Evolutionary conservation across 2,888 invertebrate genomes (phyloP), one percentile per base, ranked within the genome.

Genomic region (Celastrina argiolus): DNA sequence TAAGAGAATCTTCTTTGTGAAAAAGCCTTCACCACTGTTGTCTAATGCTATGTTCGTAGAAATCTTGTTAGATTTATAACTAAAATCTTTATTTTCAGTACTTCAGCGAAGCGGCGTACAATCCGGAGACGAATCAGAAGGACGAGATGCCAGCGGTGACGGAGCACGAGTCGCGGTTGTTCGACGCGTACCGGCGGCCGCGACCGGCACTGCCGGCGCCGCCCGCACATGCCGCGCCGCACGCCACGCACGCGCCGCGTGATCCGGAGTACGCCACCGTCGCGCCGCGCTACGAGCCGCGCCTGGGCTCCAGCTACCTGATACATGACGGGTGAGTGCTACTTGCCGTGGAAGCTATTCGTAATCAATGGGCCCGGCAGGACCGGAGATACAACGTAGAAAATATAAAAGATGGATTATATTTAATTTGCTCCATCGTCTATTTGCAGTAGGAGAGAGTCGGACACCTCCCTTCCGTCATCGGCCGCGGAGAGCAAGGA

Each of bases 81-180:
- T 22, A 18, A 45, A n/a, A 4, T 12, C 12, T 12, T 8, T 63
- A 6, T 31, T 51, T 86, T 16, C 88, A 97, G 97, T 97, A 96
- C 88, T 97, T 97, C 86, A 95, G 97, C 74, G 96, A 96, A 82
- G 96, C 97, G 71, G 97, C 97, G 26, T 96, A 97, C 84, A 96
- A 97, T 81, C 97, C 97, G 58, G 95, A 96, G 84, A 94, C 96
- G 73, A 97, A 97, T 87, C 96, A 95, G 81, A 92, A 94, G 69
- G 79, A 91, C 74, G 90, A 91, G 65, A 86, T 92, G 91, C 90
- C 81, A 75, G 88, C 81, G 74, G 86, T 86, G 72, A 85, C 83
- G 70, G 93, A 82, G 79, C 92, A 82, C 83, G 92, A 81, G 80
- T 90, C 90, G 75, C 83, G 87, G 81, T 83, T 90, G 83, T 84